phyloP scores from a whole-genome alignment of 1,140 invertebrate species.

The Delia radicum region DNA sequence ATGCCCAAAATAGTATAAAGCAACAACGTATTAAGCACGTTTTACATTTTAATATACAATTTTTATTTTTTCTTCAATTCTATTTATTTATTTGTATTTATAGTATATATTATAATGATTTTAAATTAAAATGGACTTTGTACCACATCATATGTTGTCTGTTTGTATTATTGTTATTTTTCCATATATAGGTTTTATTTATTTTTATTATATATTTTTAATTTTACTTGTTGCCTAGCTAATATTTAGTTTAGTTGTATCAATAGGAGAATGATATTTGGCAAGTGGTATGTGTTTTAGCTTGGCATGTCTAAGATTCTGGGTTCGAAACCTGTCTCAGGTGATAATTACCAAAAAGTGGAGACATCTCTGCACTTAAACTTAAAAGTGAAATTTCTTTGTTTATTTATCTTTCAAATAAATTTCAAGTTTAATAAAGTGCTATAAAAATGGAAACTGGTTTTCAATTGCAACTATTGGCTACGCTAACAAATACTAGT shows the following conservation, averaged over 20 bases:
- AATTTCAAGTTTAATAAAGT: neutral
- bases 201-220: neutral
- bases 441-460: neutral
- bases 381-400: slow-evolving; percentile 6
- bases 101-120: slow-evolving; percentile 29
- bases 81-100: neutral
- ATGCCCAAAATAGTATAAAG: no score
- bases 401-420: slow-evolving; percentile 5
- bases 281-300: neutral
- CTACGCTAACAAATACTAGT: slow-evolving; percentile 17
- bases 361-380: neutral
- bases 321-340: neutral
- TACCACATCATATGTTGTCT: slow-evolving; percentile 12
- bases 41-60: neutral
- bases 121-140: slow-evolving; percentile 24
- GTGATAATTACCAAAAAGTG: neutral
- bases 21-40: neutral
- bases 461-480: slow-evolving; percentile 19
- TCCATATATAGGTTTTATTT: neutral
- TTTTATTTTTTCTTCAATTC: neutral
- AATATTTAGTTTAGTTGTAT: neutral
- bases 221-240: neutral
- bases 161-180: slow-evolving; percentile 10
- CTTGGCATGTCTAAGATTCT: neutral
- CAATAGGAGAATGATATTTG: neutral